These are phyloP conservation scores for Squalus acanthias DNA, from an alignment of 2,797 vertebrate species.

Conservation along the genomic window DNA sequence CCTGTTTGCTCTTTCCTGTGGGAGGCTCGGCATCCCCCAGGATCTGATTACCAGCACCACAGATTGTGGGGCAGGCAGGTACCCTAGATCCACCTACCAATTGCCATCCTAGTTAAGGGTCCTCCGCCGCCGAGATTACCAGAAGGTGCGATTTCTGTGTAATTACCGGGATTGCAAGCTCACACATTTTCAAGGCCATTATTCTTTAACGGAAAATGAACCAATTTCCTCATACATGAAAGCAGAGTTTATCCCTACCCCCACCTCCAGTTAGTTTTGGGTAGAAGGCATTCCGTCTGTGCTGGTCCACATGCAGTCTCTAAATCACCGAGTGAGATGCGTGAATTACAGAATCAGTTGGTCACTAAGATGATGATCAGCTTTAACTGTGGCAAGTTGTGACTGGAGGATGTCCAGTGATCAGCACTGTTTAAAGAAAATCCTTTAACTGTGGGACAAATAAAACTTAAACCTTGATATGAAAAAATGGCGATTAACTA, in stretches of 20 bases:
- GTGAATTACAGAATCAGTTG: conserved; percentile 51
- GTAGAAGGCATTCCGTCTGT: conserved; percentile 44
- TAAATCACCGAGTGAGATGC: conserved; percentile 49
- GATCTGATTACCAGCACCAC: background rate
- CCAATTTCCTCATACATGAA: background rate
- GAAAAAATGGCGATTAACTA: background rate
- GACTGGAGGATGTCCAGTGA: background rate
- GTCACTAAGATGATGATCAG: conserved; percentile 40
- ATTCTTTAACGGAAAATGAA: background rate
- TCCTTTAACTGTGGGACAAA: background rate
- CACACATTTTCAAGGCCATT: background rate
- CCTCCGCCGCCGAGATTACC: background rate
- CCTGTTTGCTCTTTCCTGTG: background rate
- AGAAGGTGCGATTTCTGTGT: background rate
- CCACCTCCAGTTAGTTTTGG: conserved; percentile 44
- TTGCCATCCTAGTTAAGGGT: background rate
- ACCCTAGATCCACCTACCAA: background rate
- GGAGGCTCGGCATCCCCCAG: background rate
- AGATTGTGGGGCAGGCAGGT: background rate
- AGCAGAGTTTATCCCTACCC: background rate
- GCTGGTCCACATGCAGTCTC: conserved; percentile 47
- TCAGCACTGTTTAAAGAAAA: background rate
- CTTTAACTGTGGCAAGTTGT: background rate
- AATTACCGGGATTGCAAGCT: background rate
- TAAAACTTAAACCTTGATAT: background rate